Percentiles rank a stretch among this genome's conserved stretches.
These are phyloP conservation scores for Podarcis lilfordi DNA, from an alignment of 2,797 vertebrate species.

Conservation along the genomic window DNA sequence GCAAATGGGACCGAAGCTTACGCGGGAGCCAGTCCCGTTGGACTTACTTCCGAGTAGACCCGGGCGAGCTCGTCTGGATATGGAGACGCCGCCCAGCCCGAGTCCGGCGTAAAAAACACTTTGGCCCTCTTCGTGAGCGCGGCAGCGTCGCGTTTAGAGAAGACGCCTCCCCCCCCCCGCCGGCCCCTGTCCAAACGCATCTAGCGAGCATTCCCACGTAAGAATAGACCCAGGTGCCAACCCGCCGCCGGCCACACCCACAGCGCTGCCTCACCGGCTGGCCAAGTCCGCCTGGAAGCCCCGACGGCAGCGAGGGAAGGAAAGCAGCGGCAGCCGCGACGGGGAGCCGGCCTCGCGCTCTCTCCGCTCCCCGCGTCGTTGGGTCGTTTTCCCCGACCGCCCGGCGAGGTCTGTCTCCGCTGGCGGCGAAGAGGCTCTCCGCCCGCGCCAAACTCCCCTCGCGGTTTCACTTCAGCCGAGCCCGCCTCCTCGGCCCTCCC, in stretches of 20 bases:
- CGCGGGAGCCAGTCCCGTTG: too few species aligned
- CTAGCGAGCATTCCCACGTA: neutral
- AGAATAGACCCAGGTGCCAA: neutral
- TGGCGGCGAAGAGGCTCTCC: neutral
- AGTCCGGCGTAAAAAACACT: neutral
- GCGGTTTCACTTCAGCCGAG: slow-evolving; percentile 4
- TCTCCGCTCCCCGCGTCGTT: neutral
- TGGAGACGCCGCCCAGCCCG: neutral
- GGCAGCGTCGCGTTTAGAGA: too few species aligned
- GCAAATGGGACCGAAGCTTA: neutral
- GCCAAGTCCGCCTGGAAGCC: slow-evolving; percentile 37
- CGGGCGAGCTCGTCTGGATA: neutral
- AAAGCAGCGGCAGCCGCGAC: neutral
- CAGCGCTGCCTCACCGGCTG: slow-evolving; percentile 43
- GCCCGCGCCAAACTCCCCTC: neutral
- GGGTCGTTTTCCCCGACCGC: too few species aligned
- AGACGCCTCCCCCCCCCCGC: neutral
- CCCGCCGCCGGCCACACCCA: slow-evolving; percentile 3
- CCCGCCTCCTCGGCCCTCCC: slow-evolving; percentile 20
- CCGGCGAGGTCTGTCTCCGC: neutral
- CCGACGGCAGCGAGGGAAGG: slow-evolving; percentile 19
- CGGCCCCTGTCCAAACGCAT: neutral
- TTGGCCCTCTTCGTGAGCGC: too few species aligned
- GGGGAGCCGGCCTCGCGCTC: neutral
- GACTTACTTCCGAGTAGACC: neutral